A percentile compares a stretch with the other conserved stretches of the same genome.
Evolutionary conservation across 2,113 vertebrate species (phyloP).

Genomic region (Chinchilla lanigera): DNA sequence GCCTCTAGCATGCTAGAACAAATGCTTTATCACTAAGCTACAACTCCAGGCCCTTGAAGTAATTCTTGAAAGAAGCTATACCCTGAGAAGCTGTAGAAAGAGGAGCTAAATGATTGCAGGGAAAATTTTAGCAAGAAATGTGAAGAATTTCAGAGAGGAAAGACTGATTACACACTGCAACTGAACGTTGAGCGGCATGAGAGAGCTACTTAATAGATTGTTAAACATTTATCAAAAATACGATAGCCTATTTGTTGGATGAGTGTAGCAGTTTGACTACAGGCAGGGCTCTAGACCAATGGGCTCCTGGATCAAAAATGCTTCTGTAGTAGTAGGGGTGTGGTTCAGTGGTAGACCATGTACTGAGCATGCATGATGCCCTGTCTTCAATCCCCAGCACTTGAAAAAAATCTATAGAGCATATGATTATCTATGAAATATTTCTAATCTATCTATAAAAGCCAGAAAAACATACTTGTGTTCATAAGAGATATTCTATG

Average conservation of each 20-base stretch:
- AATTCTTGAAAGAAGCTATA: slow-evolving; percentile 13
- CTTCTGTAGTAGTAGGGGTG: not conserved
- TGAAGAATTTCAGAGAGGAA: slow-evolving; percentile 7
- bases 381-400: not conserved
- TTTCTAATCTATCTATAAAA: not conserved
- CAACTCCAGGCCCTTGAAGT: not conserved
- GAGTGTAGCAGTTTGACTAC: not conserved
- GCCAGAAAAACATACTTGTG: not conserved
- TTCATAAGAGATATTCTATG: slow-evolving; percentile 23
- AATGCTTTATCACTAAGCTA: not conserved
- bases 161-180: not conserved
- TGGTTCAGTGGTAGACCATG: not conserved
- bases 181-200: not conserved
- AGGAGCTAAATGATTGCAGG: not conserved
- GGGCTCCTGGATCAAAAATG: not conserved
- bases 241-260: not conserved
- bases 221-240: slow-evolving; percentile 34
- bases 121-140: not conserved
- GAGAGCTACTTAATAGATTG: slow-evolving; percentile 16
- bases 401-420: not conserved
- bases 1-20: not conserved
- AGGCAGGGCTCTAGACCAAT: slow-evolving; percentile 8
- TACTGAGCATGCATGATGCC: not conserved
- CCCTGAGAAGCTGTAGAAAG: not conserved
- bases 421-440: slow-evolving; percentile 6